Evolutionary conservation across 2,888 invertebrate genomes (phyloP), one percentile per base, ranked within the genome.

Genomic region (Xylophagus ater): DNA sequence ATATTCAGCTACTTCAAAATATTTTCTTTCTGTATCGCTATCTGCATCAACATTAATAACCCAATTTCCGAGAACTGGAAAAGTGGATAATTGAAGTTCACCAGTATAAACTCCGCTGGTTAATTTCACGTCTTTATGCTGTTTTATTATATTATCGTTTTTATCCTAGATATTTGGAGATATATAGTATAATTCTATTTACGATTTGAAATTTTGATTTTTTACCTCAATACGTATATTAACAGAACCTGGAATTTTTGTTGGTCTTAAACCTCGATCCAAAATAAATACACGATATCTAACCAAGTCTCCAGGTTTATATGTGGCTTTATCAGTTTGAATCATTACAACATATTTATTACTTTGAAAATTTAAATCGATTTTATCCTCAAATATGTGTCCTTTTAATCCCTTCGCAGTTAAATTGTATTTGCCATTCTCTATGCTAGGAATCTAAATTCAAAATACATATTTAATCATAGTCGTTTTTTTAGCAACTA

Each of bases 291-390:
- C 50, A 6, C 61, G 52, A 64, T 89, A 93, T 60, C 80, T 73
- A 18, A 96, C 79, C 48, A 75, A 75, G 57, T 82, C 80, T 8
- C 81, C 78, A 0, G 92, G 92, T 57, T 89, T 84, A 62, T 93
- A 94, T 46, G 90, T 80, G 8, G 87, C 80, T 64, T 88, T 85
- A 65, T 94, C 93, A 0, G 90, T 90, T 61, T 94, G 92, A 45
- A 93, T 76, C 54, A 89, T 85, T 10, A 89, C 73, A 9, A 86
- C n/a, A 83, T 56, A 82, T 81, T 53, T 82, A 83, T 55, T 89
- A 82, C 44, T 78, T 75, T 28, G 81, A 62, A 79, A 85, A 30
- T 74, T 69, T 34, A 92, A 59, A 7, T 73, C 71, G 2, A 80
- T 81, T n/a, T 80, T 73, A 45, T 83, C 78, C 30, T 72, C 68